These are phyloP conservation scores for Ashinkailepas kermadecensis DNA, from an alignment of 2,888 invertebrate species.

Conservation along the genomic window DNA sequence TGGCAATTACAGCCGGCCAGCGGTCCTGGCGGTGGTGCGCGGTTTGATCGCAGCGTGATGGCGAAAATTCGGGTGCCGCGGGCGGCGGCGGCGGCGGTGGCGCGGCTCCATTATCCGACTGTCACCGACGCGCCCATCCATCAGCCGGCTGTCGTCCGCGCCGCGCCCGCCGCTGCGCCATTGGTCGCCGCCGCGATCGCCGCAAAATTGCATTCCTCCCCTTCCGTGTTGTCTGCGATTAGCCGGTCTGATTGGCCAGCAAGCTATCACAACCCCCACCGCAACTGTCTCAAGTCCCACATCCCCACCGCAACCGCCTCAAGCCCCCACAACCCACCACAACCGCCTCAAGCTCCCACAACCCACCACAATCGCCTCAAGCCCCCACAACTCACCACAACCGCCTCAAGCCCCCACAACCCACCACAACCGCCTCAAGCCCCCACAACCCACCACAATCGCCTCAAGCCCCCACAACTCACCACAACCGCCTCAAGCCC, in stretches of 20 bases:
- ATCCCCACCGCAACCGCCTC: no score
- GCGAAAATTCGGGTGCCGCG: not conserved
- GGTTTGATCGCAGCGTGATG: not conserved
- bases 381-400: no score
- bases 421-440: no score
- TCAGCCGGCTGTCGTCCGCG: not conserved
- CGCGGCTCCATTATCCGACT: constrained; percentile 12
- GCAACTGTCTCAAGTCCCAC: no score
- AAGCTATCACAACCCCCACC: not conserved
- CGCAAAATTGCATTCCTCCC: constrained; percentile 23
- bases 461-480: no score
- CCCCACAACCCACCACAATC: no score
- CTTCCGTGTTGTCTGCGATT: constrained; percentile 11
- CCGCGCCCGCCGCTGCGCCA: not conserved
- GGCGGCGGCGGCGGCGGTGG: not conserved
- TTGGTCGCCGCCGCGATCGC: not conserved
- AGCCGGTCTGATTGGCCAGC: constrained; percentile 1
- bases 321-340: no score
- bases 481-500: not conserved
- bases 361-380: no score
- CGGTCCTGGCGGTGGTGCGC: not conserved
- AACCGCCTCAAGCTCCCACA: no score
- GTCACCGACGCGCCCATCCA: not conserved
- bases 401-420: no score
- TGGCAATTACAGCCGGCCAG: not conserved